phyloP scores from a whole-genome alignment of 2,888 invertebrate species.

The Scaptomyza reducta region DNA sequence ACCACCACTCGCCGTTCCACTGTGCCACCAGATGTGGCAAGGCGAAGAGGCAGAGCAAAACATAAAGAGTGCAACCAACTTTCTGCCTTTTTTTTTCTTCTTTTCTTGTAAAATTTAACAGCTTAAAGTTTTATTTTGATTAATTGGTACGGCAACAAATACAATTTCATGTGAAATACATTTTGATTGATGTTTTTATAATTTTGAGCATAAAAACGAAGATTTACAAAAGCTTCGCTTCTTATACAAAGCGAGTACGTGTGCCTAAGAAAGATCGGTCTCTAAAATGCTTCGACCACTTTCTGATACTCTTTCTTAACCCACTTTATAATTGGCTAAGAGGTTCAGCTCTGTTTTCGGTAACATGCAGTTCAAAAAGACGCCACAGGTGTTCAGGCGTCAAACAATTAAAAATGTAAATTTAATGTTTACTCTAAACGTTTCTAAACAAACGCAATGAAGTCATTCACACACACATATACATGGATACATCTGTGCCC shows the following conservation, averaged over 20 bases:
- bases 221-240: no score
- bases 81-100: slow-evolving; percentile 18
- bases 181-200: slow-evolving; percentile 78
- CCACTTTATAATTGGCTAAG: no score
- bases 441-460: slow-evolving; percentile 69
- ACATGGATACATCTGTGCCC: slow-evolving; percentile 42
- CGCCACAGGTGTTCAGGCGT: slow-evolving; percentile 45
- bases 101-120: slow-evolving; percentile 56
- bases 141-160: slow-evolving; percentile 59
- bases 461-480: slow-evolving; percentile 40
- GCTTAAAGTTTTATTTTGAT: slow-evolving; percentile 64
- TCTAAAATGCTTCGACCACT: not conserved
- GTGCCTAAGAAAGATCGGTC: no score
- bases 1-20: not conserved
- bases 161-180: slow-evolving; percentile 56
- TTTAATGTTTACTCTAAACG: slow-evolving; percentile 69
- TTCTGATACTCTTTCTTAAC: not conserved
- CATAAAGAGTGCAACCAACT: not conserved
- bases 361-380: no score
- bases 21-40: not conserved
- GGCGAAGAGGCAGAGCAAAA: not conserved
- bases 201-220: slow-evolving; percentile 42
- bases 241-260: no score
- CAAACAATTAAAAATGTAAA: slow-evolving; percentile 71
- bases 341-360: no score